A percentile compares a stretch with the other conserved stretches of the same genome.
Conservation (phyloP, 2,113 vertebrate species). For the Pterocles burchelli region DNA sequence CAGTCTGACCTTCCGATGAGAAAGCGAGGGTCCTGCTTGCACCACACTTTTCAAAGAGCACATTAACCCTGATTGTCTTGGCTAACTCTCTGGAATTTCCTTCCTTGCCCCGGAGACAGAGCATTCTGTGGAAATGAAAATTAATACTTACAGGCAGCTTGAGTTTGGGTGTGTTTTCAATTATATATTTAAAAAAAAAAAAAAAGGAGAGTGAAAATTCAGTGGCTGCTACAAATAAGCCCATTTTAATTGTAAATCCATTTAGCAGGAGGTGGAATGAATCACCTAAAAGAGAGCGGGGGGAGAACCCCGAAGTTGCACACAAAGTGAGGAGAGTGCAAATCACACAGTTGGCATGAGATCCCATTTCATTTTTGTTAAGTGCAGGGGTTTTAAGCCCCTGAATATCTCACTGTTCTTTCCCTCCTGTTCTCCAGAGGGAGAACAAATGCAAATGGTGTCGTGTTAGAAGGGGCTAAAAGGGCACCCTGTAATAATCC, state of each 20-base stretch:
- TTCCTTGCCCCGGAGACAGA: conserved; percentile 69
- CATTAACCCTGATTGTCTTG: conserved; percentile 71
- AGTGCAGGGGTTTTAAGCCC: conserved; percentile 49
- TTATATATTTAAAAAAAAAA: conserved; percentile 26
- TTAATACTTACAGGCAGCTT: conserved; percentile 64
- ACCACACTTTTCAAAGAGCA: conserved; percentile 55
- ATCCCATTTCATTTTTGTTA: conserved; percentile 60
- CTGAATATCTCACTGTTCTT: conserved; percentile 65
- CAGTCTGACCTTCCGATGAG: conserved; percentile 16
- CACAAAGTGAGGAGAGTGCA: neutral
- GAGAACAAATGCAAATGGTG: conserved; percentile 65
- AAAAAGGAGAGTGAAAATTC: conserved; percentile 6
- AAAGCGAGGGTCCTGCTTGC: conserved; percentile 16
- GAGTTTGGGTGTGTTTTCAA: conserved; percentile 68
- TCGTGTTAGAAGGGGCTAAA: conserved; percentile 63
- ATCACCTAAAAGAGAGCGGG: neutral
- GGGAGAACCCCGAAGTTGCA: neutral
- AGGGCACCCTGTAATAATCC: conserved; percentile 63
- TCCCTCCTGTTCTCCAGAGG: conserved; percentile 53
- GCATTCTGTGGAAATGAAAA: conserved; percentile 69
- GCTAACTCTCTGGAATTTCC: conserved; percentile 72
- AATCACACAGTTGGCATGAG: conserved; percentile 55
- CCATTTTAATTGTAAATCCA: conserved; percentile 62
- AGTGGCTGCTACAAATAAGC: conserved; percentile 57
- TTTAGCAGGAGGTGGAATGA: conserved; percentile 61